phyloP scores from a whole-genome alignment of 2,888 invertebrate genomes.

The Acanthosepion pharaonis region DNA sequence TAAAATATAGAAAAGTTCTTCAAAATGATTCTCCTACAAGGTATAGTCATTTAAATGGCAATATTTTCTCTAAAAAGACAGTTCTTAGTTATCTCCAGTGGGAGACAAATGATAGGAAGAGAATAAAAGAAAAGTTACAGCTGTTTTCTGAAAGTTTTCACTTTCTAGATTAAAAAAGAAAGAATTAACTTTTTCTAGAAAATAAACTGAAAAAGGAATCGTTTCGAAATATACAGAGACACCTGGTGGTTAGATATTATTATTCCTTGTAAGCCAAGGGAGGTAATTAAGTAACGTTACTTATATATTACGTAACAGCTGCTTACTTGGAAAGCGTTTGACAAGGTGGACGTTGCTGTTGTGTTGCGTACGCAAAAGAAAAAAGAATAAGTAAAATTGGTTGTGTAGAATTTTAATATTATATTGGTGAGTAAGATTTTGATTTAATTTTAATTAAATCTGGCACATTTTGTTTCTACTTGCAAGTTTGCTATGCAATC shows the following conservation, averaged over 20 bases:
- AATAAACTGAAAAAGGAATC: not conserved
- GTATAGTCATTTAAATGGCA: too few relatives aligned
- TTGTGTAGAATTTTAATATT: not conserved
- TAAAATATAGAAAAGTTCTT: too few relatives aligned
- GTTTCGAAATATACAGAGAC: not conserved
- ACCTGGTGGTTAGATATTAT: not conserved
- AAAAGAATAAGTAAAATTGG: not conserved
- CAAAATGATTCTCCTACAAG: too few relatives aligned
- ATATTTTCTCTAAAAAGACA: too few relatives aligned
- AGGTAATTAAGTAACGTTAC: not conserved
- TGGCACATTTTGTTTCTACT: not conserved
- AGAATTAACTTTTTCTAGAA: not conserved
- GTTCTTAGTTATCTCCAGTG: too few relatives aligned
- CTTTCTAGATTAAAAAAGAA: not conserved
- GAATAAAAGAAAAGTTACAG: not conserved
- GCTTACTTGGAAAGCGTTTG: not conserved
- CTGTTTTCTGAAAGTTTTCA: not conserved
- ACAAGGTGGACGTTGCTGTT: not conserved
- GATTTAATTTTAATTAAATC: not conserved
- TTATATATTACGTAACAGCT: not conserved
- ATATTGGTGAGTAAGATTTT: not conserved
- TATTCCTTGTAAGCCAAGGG: not conserved
- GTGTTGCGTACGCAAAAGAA: not conserved
- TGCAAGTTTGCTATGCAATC: too few relatives aligned
- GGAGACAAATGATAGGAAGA: too few relatives aligned